A percentile compares a stretch with the other conserved stretches of the same genome.
phyloP scores from a whole-genome alignment of 2,888 invertebrate genomes.

The Siphlonurus alternatus region DNA sequence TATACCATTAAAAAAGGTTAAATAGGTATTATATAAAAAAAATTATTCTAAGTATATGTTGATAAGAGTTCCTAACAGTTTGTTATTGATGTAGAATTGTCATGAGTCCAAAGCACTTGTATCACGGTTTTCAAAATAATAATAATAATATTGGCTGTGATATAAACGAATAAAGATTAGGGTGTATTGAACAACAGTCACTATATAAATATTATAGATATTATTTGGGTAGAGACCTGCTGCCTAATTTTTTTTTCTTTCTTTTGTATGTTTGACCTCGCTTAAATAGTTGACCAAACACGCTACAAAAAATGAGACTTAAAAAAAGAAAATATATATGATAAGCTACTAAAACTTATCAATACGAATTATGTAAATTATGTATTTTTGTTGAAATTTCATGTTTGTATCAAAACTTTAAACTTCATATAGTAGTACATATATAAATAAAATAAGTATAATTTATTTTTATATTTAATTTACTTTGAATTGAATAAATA shows the following conservation, averaged over 20 bases:
- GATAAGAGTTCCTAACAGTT: background rate
- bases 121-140: too few relatives aligned
- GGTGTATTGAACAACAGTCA: too few relatives aligned
- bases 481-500: background rate
- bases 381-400: background rate
- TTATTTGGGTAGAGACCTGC: too few relatives aligned
- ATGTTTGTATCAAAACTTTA: background rate
- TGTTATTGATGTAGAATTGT: background rate
- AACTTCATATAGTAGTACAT: too few relatives aligned
- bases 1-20: background rate
- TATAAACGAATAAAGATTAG: too few relatives aligned
- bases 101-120: too few relatives aligned
- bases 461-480: background rate
- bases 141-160: too few relatives aligned
- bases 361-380: background rate
- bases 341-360: background rate
- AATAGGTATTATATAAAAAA: background rate
- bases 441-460: background rate
- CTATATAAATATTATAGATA: too few relatives aligned
- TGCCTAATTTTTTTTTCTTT: too few relatives aligned
- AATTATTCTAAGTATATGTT: background rate
- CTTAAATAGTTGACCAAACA: too few relatives aligned
- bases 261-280: background rate
- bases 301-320: background rate
- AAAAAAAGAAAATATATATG: background rate